A percentile compares a stretch with the other conserved stretches of the same genome.
Evolutionary conservation across 2,888 invertebrate genomes (phyloP).

Genomic region (Junonia oenone): DNA sequence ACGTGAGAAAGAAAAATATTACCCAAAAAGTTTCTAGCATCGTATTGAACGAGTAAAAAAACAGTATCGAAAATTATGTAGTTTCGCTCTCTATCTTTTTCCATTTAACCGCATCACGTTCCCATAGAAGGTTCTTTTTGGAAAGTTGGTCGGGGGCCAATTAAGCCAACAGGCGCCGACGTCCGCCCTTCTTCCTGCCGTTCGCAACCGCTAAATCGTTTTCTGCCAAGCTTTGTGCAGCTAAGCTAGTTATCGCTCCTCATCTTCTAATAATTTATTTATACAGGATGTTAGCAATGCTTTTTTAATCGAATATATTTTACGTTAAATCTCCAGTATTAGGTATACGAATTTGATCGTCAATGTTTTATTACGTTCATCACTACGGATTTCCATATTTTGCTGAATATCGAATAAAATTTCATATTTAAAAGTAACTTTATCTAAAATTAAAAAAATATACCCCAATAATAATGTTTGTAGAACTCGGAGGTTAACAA

Average conservation of each 20-base stretch:
- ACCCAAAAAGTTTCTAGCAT: slow-evolving; percentile 16
- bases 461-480: neutral
- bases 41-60: slow-evolving; percentile 14
- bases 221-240: slow-evolving; percentile 39
- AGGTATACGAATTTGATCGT: neutral
- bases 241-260: slow-evolving; percentile 30
- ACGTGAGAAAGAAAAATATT: slow-evolving; percentile 18
- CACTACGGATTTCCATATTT: neutral
- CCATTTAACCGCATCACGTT: slow-evolving; percentile 53
- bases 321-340: neutral
- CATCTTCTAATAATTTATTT: slow-evolving; percentile 20
- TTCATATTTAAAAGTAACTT: neutral
- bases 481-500: neutral
- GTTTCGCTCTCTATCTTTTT: slow-evolving; percentile 40
- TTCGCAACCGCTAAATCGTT: slow-evolving; percentile 44
- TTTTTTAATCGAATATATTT: neutral
- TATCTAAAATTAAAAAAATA: neutral
- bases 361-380: neutral
- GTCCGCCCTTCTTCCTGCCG: slow-evolving; percentile 49
- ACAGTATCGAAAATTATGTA: slow-evolving; percentile 37
- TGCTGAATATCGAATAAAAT: neutral
- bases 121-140: slow-evolving; percentile 46
- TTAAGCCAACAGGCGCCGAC: slow-evolving; percentile 58
- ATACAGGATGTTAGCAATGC: slow-evolving; percentile 1
- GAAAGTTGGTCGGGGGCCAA: slow-evolving; percentile 64